Evolutionary conservation across 2,888 invertebrate species (phyloP).

Genomic region (Eupeodes luniger): DNA sequence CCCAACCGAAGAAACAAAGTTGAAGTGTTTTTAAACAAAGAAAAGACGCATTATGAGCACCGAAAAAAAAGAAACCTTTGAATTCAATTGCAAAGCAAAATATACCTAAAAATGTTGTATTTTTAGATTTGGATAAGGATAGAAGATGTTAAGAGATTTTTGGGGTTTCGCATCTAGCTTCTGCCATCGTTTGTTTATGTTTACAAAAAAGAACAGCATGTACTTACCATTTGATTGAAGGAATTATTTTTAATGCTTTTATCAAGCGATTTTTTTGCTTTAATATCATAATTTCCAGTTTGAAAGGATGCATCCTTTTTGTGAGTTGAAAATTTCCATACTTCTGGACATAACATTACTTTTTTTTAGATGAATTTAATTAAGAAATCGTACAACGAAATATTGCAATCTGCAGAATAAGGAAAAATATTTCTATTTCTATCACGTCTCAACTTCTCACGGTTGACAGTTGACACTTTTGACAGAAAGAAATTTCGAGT

Average conservation of each 20-base stretch:
- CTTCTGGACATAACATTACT: conserved; percentile 86
- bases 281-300: conserved; percentile 78
- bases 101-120: conserved; percentile 45
- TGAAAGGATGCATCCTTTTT: conserved; percentile 82
- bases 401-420: not conserved
- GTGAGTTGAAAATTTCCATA: conserved; percentile 85
- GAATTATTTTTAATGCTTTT: conserved; percentile 83
- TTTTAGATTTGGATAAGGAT: conserved; percentile 63
- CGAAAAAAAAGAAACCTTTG: not conserved
- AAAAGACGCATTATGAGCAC: conserved; percentile 63
- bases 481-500: too few relatives aligned
- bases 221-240: conserved; percentile 85
- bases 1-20: conserved; percentile 20
- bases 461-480: too few relatives aligned
- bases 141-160: conserved; percentile 22
- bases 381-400: not conserved
- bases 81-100: not conserved
- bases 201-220: not conserved
- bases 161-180: conserved; percentile 5
- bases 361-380: too few relatives aligned
- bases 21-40: conserved; percentile 22
- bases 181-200: conserved; percentile 7
- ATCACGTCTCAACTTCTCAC: too few relatives aligned
- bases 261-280: conserved; percentile 78
- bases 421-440: too few relatives aligned